A percentile compares a stretch with the other conserved stretches of the same genome.
These are phyloP conservation scores for Apocrypta bakeri DNA, from an alignment of 1,140 invertebrate species.

Conservation along the genomic window DNA sequence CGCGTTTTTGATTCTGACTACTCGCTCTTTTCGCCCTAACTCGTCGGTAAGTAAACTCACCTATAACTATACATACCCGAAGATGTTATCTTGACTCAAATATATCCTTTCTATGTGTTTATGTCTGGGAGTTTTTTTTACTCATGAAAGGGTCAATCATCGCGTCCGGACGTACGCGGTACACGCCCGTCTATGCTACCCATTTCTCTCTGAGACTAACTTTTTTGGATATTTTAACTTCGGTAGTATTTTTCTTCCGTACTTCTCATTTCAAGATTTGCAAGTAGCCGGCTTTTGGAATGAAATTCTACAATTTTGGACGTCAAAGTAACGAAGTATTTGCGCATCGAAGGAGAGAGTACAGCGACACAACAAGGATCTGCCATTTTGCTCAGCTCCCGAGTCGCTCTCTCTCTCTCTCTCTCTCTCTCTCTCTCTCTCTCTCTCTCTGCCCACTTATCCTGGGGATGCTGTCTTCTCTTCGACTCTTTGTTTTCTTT, in stretches of 20 bases:
- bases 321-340: too few relatives aligned
- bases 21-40: background rate
- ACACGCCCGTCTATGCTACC: background rate
- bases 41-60: conserved; percentile 1
- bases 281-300: too few relatives aligned
- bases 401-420: background rate
- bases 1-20: background rate
- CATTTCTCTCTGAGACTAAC: background rate
- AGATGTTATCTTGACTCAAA: background rate
- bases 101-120: background rate
- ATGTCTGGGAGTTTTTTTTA: too few relatives aligned
- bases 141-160: background rate
- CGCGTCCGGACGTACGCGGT: too few relatives aligned
- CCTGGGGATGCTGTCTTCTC: background rate
- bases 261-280: too few relatives aligned
- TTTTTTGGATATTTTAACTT: background rate
- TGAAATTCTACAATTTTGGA: too few relatives aligned
- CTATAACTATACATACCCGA: background rate
- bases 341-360: background rate
- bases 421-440: background rate
- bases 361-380: background rate
- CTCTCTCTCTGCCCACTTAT: background rate
- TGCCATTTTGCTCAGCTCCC: conserved; percentile 14
- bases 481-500: background rate
- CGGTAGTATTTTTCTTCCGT: too few relatives aligned